Percentiles rank a stretch among this genome's conserved stretches.
These are phyloP conservation scores for Mola mola DNA, from an alignment of 2,113 vertebrate genomes.

Conservation along the genomic window DNA sequence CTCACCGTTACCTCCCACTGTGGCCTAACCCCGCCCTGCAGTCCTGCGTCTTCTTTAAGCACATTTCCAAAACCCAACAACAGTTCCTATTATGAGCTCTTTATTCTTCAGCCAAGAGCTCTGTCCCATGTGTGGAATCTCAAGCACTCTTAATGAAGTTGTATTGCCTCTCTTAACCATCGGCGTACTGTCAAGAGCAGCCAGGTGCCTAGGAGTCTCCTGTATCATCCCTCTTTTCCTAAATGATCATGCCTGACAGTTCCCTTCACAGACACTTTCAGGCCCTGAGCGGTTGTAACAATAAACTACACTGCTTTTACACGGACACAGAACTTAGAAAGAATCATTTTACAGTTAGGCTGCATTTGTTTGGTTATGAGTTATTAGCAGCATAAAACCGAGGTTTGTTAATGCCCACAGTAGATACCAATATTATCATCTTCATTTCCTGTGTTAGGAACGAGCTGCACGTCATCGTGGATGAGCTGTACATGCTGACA, in stretches of 20 bases:
- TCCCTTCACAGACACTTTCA: conserved; percentile 16
- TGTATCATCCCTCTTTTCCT: conserved; percentile 51
- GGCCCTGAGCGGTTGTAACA: conserved; percentile 46
- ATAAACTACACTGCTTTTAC: conserved; percentile 59
- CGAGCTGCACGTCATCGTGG: conserved; percentile 90
- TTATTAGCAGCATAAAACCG: conserved; percentile 18
- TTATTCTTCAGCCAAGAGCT: conserved; percentile 33
- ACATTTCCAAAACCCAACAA: conserved; percentile 12
- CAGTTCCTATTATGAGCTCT: conserved; percentile 20
- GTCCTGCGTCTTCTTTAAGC: conserved; percentile 20
- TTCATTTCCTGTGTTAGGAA: conserved; percentile 77
- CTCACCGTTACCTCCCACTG: conserved; percentile 8
- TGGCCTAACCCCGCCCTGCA: conserved; percentile 10
- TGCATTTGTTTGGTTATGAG: conserved; percentile 26
- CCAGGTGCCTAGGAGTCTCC: conserved; percentile 49
- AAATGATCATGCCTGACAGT: conserved; percentile 46
- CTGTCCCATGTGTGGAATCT: conserved; percentile 43
- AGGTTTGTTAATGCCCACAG: conserved; percentile 11
- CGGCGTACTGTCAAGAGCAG: conserved; percentile 59
- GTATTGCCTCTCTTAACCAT: conserved; percentile 53
- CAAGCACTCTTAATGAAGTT: conserved; percentile 44
- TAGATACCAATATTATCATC: background rate
- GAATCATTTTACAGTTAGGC: conserved; percentile 22
- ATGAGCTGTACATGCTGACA: conserved; percentile 97
- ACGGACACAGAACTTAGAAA: conserved; percentile 1